Evolutionary conservation across 2,113 vertebrate species (phyloP).

Genomic region (Sclerurus mexicanus): DNA sequence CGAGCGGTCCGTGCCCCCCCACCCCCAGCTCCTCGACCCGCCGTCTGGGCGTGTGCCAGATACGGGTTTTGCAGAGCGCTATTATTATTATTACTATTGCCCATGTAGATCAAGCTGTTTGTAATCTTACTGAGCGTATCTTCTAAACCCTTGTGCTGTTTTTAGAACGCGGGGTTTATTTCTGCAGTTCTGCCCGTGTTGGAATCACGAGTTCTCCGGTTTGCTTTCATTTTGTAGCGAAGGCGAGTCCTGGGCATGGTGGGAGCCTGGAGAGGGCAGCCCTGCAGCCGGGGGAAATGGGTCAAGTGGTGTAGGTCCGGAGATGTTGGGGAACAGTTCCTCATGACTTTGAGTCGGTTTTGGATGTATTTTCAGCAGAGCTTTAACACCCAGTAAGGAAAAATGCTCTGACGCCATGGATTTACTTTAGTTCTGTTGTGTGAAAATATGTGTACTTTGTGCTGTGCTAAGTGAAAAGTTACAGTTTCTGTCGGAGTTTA

Average conservation of each 20-base stretch:
- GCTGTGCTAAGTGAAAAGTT: neutral
- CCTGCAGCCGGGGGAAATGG: too few relatives aligned
- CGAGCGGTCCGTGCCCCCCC: too few relatives aligned
- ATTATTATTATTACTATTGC: fast-evolving
- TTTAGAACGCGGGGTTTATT: fast-evolving
- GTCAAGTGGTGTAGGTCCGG: too few relatives aligned
- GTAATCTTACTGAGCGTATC: fast-evolving
- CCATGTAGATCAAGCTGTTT: fast-evolving
- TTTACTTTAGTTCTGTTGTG: neutral
- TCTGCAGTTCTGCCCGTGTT: neutral
- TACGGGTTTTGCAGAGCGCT: fast-evolving
- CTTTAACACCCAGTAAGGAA: neutral
- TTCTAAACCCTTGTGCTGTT: neutral
- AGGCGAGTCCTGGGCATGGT: neutral
- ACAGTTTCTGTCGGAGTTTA: neutral
- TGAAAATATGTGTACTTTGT: neutral
- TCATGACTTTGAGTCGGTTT: fast-evolving
- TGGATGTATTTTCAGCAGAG: fast-evolving
- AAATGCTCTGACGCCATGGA: fast-evolving
- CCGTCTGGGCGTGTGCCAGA: fast-evolving
- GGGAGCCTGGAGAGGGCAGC: neutral
- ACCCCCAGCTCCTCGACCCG: neutral
- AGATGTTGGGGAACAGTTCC: neutral
- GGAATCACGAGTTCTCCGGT: fast-evolving
- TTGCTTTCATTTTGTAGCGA: neutral